These are phyloP conservation scores for Bufo bufo DNA, from an alignment of 2,113 vertebrate genomes.

Conservation along the genomic window DNA sequence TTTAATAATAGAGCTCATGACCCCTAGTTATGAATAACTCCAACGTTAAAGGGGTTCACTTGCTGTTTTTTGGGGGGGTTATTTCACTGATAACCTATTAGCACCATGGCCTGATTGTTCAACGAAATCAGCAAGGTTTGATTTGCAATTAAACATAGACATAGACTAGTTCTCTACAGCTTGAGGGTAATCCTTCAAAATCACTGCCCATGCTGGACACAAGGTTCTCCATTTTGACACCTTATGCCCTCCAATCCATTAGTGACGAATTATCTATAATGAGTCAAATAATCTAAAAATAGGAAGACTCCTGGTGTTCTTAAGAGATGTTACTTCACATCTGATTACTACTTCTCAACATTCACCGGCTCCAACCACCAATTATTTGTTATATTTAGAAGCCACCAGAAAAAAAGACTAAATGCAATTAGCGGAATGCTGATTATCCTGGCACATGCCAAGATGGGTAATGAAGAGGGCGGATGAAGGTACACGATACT, in stretches of 20 bases:
- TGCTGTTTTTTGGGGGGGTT: too few species aligned
- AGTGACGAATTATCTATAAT: background rate
- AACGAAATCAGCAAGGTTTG: background rate
- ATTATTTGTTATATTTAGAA: constrained; percentile 29
- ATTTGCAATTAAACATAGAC: background rate
- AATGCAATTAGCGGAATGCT: background rate
- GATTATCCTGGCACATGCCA: background rate
- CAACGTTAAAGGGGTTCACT: too few species aligned
- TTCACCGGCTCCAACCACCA: background rate
- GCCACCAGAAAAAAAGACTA: background rate
- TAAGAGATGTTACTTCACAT: background rate
- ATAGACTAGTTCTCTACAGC: background rate
- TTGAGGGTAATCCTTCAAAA: background rate
- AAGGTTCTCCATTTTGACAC: background rate
- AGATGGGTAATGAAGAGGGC: background rate
- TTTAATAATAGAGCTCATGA: too few species aligned
- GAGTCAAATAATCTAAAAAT: background rate
- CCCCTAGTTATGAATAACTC: too few species aligned
- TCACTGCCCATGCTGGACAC: background rate
- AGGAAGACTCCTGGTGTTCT: background rate
- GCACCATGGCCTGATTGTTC: background rate
- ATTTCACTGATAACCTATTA: too few species aligned
- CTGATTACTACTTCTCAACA: background rate
- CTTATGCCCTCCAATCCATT: background rate
- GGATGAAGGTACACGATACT: background rate